Conservation (phyloP, 2,888 invertebrate genomes). For the Dicranocentrus wangi region DNA sequence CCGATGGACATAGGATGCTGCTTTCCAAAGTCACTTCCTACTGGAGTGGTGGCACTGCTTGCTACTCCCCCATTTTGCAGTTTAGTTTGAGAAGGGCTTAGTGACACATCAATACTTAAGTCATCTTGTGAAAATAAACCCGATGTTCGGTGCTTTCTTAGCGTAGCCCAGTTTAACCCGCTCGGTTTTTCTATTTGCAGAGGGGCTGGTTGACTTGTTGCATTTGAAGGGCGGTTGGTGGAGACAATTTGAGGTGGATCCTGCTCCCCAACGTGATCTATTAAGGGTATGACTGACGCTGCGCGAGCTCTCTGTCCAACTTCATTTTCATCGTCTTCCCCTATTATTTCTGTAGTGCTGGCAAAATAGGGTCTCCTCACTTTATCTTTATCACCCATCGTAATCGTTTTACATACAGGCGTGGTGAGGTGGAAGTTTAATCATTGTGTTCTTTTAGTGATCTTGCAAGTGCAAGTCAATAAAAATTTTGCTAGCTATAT, state of each 20-base stretch:
- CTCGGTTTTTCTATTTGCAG: neutral
- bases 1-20: conserved; percentile 37
- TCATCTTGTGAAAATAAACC: conserved; percentile 47
- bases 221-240: neutral
- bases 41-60: neutral
- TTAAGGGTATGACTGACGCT: neutral
- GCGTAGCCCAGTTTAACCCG: neutral
- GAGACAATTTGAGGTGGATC: neutral
- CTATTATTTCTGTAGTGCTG: too few species aligned
- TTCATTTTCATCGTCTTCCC: neutral
- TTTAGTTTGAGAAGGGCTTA: neutral
- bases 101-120: conserved; percentile 18
- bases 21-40: neutral
- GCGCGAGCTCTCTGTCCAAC: neutral
- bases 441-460: too few species aligned
- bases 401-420: too few species aligned
- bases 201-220: neutral
- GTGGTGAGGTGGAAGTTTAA: too few species aligned
- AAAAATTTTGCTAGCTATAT: too few species aligned
- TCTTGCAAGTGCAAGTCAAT: too few species aligned
- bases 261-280: neutral
- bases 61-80: neutral
- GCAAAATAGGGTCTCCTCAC: too few species aligned
- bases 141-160: conserved; percentile 17
- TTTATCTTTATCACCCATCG: too few species aligned